phyloP scores from a whole-genome alignment of 2,797 vertebrate genomes.

The Coilia nasus region DNA sequence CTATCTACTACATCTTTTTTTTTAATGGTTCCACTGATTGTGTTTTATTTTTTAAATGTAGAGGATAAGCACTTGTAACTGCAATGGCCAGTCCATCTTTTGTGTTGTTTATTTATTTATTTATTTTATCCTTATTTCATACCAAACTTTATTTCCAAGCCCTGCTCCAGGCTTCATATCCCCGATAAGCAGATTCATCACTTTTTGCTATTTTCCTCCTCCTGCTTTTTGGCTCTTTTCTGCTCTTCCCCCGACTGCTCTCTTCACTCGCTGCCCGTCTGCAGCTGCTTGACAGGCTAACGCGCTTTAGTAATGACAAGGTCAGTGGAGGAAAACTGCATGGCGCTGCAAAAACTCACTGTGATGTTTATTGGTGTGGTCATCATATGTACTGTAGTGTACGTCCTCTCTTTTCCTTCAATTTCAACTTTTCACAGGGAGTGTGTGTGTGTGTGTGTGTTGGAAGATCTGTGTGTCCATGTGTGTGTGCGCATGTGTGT shows the following conservation, averaged over 20 bases:
- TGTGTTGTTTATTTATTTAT: too few relatives aligned
- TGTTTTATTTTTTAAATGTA: too few relatives aligned
- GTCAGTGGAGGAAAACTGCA: constrained; percentile 20
- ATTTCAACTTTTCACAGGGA: background rate
- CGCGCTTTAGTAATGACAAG: constrained; percentile 13
- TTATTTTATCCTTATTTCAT: too few relatives aligned
- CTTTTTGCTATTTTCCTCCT: background rate
- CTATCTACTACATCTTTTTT: too few relatives aligned
- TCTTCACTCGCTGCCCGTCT: background rate
- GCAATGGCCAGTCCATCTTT: too few relatives aligned
- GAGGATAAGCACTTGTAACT: too few relatives aligned
- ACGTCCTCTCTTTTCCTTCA: background rate
- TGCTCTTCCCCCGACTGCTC: background rate
- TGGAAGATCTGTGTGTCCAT: background rate
- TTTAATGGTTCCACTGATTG: too few relatives aligned
- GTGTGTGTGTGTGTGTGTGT: background rate
- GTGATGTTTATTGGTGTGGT: constrained; percentile 20
- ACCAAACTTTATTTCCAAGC: too few relatives aligned
- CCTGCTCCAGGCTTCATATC: background rate
- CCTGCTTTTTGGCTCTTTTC: background rate
- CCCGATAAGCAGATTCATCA: background rate
- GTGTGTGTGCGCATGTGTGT: constrained; percentile 4
- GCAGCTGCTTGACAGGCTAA: constrained; percentile 6
- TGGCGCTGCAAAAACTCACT: background rate
- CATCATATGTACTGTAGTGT: constrained; percentile 14